Conservation (phyloP, 2,888 invertebrate species). For the Dorcus hopei region DNA sequence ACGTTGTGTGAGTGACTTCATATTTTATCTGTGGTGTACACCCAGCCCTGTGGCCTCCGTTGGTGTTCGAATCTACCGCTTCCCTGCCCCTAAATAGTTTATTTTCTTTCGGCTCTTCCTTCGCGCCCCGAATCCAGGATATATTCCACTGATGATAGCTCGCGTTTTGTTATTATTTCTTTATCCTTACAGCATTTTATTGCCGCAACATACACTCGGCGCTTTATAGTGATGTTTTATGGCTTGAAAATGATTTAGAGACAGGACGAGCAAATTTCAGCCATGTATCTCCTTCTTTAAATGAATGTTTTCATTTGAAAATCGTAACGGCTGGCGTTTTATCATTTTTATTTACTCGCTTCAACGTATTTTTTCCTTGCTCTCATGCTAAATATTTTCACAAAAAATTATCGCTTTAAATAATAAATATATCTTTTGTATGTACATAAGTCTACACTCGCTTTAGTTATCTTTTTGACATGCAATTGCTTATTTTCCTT, state of each 20-base stretch:
- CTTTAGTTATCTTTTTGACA: too few species aligned
- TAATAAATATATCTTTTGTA: too few species aligned
- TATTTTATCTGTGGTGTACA: background rate
- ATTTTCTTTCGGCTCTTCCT: background rate
- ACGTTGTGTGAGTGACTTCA: background rate
- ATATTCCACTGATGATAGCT: background rate
- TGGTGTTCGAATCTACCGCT: background rate
- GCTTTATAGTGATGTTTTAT: background rate
- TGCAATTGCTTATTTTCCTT: too few species aligned
- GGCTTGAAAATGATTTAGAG: constrained; percentile 1
- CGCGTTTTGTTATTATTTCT: background rate
- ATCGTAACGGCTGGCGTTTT: too few species aligned
- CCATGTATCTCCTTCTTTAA: too few species aligned
- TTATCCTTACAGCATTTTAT: background rate
- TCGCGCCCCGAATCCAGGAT: background rate
- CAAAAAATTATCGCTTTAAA: too few species aligned
- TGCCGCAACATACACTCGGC: background rate
- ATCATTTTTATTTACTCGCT: too few species aligned
- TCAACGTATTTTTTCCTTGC: too few species aligned
- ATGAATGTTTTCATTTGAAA: too few species aligned
- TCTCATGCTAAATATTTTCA: too few species aligned
- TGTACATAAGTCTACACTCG: too few species aligned
- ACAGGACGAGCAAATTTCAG: background rate
- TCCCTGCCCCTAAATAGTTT: background rate
- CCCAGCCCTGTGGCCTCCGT: background rate